Percentiles rank a stretch among this genome's conserved stretches.
Conservation (phyloP, 2,888 invertebrate species). For the Calameuta idolon region DNA sequence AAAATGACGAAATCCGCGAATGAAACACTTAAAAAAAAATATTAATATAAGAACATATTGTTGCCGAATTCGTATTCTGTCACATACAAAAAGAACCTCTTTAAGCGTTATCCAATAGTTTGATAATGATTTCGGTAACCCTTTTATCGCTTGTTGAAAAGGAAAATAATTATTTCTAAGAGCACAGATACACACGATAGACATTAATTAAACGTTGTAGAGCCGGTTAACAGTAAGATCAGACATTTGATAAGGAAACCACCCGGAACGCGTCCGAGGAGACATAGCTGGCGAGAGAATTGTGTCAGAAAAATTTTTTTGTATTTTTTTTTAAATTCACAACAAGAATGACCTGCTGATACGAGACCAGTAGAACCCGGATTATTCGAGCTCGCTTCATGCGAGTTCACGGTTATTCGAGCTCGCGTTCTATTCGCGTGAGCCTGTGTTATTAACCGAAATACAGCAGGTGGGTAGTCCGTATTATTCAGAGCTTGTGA, state of each 20-base stretch:
- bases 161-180: too few species aligned
- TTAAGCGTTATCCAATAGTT: not conserved
- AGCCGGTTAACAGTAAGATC: not conserved
- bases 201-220: not conserved
- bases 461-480: too few species aligned
- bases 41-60: not conserved
- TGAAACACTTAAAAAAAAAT: not conserved
- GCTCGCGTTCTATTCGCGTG: too few species aligned
- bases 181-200: not conserved
- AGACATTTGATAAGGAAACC: not conserved
- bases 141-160: not conserved
- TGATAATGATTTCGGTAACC: not conserved
- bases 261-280: not conserved
- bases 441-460: too few species aligned
- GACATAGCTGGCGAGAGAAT: not conserved
- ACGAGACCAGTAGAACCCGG: not conserved
- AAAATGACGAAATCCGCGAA: not conserved
- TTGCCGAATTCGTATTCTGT: not conserved
- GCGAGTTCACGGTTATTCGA: too few species aligned
- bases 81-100: not conserved
- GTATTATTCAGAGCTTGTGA: too few species aligned
- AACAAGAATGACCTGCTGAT: not conserved
- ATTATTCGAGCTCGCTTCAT: too few species aligned
- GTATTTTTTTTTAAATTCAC: not conserved
- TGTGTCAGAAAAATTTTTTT: too few species aligned